Evolutionary conservation across 2,888 invertebrate species (phyloP).

Genomic region (Podotricha telesiphe): DNA sequence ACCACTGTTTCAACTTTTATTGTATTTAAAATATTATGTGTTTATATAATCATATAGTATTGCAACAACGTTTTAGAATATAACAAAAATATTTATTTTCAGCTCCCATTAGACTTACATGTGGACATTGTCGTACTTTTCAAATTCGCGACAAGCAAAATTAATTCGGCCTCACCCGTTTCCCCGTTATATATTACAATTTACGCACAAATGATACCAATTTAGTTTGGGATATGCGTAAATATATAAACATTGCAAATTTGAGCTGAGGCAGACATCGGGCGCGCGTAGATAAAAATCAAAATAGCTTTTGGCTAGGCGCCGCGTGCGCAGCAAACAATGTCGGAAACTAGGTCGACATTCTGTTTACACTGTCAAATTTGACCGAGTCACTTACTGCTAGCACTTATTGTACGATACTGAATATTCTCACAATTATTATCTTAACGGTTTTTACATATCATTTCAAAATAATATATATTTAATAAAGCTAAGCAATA

Average conservation of each 20-base stretch:
- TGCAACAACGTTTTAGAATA: neutral
- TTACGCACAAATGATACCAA: slow-evolving; percentile 24
- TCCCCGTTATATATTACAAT: slow-evolving; percentile 29
- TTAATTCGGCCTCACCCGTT: slow-evolving; percentile 16
- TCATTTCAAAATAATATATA: neutral
- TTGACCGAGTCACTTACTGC: slow-evolving; percentile 34
- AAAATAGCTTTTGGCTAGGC: slow-evolving; percentile 80
- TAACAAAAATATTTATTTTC: neutral
- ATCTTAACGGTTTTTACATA: neutral
- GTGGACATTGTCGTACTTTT: slow-evolving; percentile 2
- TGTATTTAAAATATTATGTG: neutral
- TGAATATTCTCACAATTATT: slow-evolving; percentile 6
- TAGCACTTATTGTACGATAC: neutral
- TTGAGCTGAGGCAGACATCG: slow-evolving; percentile 61
- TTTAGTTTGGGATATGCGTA: slow-evolving; percentile 26
- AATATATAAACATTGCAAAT: slow-evolving; percentile 53
- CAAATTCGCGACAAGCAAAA: slow-evolving; percentile 20
- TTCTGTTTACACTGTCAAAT: slow-evolving; percentile 63
- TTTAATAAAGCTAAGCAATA: no score
- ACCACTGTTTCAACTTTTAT: neutral
- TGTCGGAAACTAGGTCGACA: slow-evolving; percentile 78
- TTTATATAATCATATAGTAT: no score
- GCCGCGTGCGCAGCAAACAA: slow-evolving; percentile 69
- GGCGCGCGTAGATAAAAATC: slow-evolving; percentile 72
- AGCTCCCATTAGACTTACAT: neutral